Evolutionary conservation across 1,140 invertebrate species (phyloP).

Genomic region (Sycophaga agraensis): DNA sequence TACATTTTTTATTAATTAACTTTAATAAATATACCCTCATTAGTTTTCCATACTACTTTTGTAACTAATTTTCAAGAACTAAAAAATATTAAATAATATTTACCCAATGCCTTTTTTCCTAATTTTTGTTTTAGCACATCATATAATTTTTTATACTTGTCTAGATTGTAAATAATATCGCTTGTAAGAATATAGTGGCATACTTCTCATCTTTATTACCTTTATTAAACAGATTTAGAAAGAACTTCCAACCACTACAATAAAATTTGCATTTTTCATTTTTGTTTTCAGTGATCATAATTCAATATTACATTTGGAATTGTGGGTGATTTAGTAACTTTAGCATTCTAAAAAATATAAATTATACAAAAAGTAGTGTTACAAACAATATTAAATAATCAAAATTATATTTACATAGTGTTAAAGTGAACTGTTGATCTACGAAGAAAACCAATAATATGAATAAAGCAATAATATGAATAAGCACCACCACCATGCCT

Average conservation of each 20-base stretch:
- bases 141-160: slow-evolving; percentile 76
- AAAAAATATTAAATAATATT: slow-evolving; percentile 35
- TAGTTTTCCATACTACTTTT: slow-evolving; percentile 63
- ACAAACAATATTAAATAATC: slow-evolving; percentile 3
- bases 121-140: slow-evolving; percentile 68
- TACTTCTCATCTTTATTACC: slow-evolving; percentile 60
- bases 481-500: slow-evolving; percentile 81
- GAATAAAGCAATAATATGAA: no score
- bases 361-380: no score
- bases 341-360: slow-evolving; percentile 68
- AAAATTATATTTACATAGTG: slow-evolving; percentile 76
- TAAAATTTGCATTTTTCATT: slow-evolving; percentile 66
- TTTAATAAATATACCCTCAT: slow-evolving; percentile 52
- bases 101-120: slow-evolving; percentile 65
- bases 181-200: slow-evolving; percentile 84
- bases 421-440: slow-evolving; percentile 77
- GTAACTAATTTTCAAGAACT: no score
- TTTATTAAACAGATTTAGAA: slow-evolving; percentile 55
- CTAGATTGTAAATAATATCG: slow-evolving; percentile 87
- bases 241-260: slow-evolving; percentile 78
- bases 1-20: slow-evolving; percentile 10
- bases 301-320: slow-evolving; percentile 80
- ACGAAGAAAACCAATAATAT: slow-evolving; percentile 68
- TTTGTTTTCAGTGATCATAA: slow-evolving; percentile 54
- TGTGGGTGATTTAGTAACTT: slow-evolving; percentile 72